Base-by-base conservation (phyloP, 2,888 invertebrate genomes). In the Ditula angustiorana region DNA sequence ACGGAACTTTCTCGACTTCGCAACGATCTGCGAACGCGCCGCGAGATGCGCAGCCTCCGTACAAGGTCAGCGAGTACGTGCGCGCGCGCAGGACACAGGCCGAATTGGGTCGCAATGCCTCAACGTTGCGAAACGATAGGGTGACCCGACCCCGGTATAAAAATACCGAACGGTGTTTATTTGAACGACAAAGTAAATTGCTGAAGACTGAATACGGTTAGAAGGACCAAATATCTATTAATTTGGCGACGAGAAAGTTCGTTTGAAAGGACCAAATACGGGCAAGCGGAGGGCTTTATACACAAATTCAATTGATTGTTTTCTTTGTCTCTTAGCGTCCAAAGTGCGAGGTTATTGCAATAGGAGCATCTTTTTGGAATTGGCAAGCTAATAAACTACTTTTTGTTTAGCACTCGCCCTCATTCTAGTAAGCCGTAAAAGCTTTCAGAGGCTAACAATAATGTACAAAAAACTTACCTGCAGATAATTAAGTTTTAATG, bases 61-160 rank as follows among this genome's bases (percentile, higher is more conserved):
- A 69, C 71, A 71, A 76, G 76, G 76, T 65, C 71, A 67, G 61
- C n/a, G 67, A 56, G 67, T 69, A 70, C 75, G 72, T 30, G 47
- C 23, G 68, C 66, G 59, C 59, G 66, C 49, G 28, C 53, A 41
- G 56, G 50, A 30, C 35, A 26, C 26, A 21, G 26, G 11, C 19
- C 41, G 58, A 57, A 62, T 62, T 62, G n/a, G 56, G 62, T 62
- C 57, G 57, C 61, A 24, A 56, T 41, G 52, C n/a, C 41, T 41
- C 19, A 23, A 10, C 56, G 33, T 62, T 50, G 41, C 26, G 56
- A 50, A 50, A 49, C 19, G 16, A 21, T 13, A 10, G 23, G 30
- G 50, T 30, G 30, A 56, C 56, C 56, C 7, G 56, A 41, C 19
- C 41, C 23, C 10, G 19, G 28, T 11, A 24, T 1, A 23, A 3